Base-by-base conservation (phyloP, 2,113 vertebrate species). In the Zapornia atra region DNA sequence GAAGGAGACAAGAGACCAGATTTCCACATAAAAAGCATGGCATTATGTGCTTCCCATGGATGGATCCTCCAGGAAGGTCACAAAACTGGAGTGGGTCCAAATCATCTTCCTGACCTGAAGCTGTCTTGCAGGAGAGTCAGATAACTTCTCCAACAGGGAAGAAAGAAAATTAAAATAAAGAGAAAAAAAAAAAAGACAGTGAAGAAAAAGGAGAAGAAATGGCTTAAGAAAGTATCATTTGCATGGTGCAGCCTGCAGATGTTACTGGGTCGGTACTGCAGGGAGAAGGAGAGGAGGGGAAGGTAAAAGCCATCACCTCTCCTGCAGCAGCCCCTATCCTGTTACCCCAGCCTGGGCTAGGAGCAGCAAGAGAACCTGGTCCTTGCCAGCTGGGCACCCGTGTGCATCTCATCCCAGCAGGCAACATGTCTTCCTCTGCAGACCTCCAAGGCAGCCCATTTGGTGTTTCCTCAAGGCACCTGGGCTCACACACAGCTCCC, bases 381-480 rank as follows among this genome's bases (percentile, higher is more conserved):
- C 71, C 31, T 1, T 4, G 38, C 4, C 12, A 57, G 53, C 15
- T 1, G 31, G 22, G 15, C 26, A 57, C 71, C 42, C 5, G 1
- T 6, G 0, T 18, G 21, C 29, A 44, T 44, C 53, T 19, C 38
- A 4, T 26, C 53, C 70, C 29, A 25, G 29, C 70, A 22, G 70
- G 51, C 29, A 20, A 22, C 29, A 24, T 28, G 3, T 25, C n/a
- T 42, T 19, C 71, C 53, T 44, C 38, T 6, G 16, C 71, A 44
- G 38, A 57, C 31, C 31, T 57, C 53, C n/a, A 44, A n/a, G 70
- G 29, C 25, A 73, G 38, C 53, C 4, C 7, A 9, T 44, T n/a
- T 2, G 4, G 25, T 6, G 6, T 44, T n/a, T 44, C 53, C 31
- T 73, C 9, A 3, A 31, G 7, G 28, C 4, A 2, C 5, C 15